Conservation (phyloP, 2,113 vertebrate species). For the Taxidea taxus region DNA sequence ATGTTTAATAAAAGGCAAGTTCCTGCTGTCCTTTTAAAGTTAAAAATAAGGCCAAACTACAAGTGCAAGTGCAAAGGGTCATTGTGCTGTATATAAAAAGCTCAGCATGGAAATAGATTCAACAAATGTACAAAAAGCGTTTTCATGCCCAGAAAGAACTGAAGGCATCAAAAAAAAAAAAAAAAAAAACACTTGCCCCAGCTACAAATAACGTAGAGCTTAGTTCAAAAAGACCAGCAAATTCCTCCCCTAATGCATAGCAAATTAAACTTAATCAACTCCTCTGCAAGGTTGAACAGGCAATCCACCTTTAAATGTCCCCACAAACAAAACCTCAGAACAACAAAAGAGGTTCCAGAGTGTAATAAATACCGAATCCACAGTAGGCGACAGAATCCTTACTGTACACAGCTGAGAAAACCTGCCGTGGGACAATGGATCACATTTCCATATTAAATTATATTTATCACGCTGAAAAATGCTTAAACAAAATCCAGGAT, state of each 20-base stretch:
- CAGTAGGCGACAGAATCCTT: slow-evolving; percentile 56
- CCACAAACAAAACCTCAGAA: slow-evolving; percentile 49
- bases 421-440: slow-evolving; percentile 36
- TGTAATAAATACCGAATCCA: slow-evolving; percentile 60
- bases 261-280: slow-evolving; percentile 68
- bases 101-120: slow-evolving; percentile 74
- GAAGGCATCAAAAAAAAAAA: slow-evolving; percentile 61
- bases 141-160: slow-evolving; percentile 68
- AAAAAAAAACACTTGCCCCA: slow-evolving; percentile 53
- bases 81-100: slow-evolving; percentile 69
- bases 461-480: slow-evolving; percentile 71
- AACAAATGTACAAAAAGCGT: slow-evolving; percentile 72
- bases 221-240: slow-evolving; percentile 56
- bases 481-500: slow-evolving; percentile 58
- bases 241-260: slow-evolving; percentile 41
- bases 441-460: slow-evolving; percentile 76
- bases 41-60: slow-evolving; percentile 66
- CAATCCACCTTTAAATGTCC: slow-evolving; percentile 63
- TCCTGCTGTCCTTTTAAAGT: slow-evolving; percentile 69
- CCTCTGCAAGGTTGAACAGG: slow-evolving; percentile 42
- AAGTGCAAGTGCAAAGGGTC: slow-evolving; percentile 64
- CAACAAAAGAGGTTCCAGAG: slow-evolving; percentile 54
- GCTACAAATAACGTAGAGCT: slow-evolving; percentile 51
- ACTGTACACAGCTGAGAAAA: slow-evolving; percentile 71
- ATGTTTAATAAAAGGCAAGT: slow-evolving; percentile 57